A percentile compares a stretch with the other conserved stretches of the same genome.
phyloP scores from a whole-genome alignment of 2,888 invertebrate species.

The Meiosimyza decipiens region DNA sequence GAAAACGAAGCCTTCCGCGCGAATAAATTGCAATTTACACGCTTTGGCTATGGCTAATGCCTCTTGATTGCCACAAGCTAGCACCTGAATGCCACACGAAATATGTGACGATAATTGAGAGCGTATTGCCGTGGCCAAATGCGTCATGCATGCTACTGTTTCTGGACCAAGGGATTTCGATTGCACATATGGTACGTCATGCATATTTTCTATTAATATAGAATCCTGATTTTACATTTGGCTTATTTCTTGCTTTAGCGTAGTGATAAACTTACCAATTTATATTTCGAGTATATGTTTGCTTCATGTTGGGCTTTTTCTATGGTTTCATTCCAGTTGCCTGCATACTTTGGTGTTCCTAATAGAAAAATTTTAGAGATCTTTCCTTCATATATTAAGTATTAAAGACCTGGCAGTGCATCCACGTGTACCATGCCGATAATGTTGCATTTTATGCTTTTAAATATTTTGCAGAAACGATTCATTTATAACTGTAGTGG shows the following conservation, averaged over 20 bases:
- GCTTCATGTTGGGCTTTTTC: constrained; percentile 73
- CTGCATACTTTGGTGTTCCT: constrained; percentile 73
- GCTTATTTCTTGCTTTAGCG: neutral
- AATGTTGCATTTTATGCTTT: constrained; percentile 67
- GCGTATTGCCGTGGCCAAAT: constrained; percentile 72
- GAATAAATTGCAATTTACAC: constrained; percentile 76
- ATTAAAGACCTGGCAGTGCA: constrained; percentile 74
- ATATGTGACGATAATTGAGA: constrained; percentile 66
- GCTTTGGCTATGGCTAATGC: constrained; percentile 81
- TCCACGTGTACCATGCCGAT: constrained; percentile 80
- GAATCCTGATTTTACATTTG: constrained; percentile 70
- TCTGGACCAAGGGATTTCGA: constrained; percentile 74
- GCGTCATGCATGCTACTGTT: constrained; percentile 75
- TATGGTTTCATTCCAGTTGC: constrained; percentile 70
- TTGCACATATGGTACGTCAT: constrained; percentile 79
- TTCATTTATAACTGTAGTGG: constrained; percentile 57
- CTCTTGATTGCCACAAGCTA: constrained; percentile 81
- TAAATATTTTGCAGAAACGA: constrained; percentile 67
- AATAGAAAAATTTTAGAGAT: neutral
- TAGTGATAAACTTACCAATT: constrained; percentile 66
- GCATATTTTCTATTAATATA: constrained; percentile 82
- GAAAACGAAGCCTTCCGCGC: constrained; percentile 84
- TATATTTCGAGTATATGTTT: constrained; percentile 70
- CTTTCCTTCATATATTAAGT: constrained; percentile 1
- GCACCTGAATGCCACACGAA: constrained; percentile 75